phyloP scores from a whole-genome alignment of 2,113 vertebrate genomes.

The Lathamus discolor region DNA sequence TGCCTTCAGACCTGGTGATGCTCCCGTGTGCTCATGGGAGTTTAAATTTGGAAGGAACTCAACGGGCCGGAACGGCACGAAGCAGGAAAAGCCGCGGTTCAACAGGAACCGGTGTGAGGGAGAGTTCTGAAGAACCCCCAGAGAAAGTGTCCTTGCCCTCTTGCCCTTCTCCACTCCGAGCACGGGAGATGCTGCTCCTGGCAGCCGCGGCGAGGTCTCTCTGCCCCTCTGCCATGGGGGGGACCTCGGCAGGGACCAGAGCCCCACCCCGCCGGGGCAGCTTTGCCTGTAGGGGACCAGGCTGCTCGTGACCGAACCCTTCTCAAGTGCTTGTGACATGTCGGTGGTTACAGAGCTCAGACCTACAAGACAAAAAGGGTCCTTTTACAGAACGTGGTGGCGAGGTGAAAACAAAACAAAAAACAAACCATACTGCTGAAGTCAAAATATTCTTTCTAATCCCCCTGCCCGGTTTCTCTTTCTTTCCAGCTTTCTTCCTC shows the following conservation, averaged over 20 bases:
- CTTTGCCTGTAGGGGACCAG: neutral
- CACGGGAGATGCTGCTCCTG: neutral
- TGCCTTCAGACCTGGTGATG: neutral
- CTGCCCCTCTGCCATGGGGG: neutral
- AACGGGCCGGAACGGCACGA: rapidly evolving
- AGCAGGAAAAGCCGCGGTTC: rapidly evolving
- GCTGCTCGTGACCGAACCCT: conserved; percentile 68
- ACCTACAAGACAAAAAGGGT: neutral
- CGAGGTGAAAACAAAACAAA: neutral
- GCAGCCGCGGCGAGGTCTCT: neutral
- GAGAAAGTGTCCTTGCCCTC: neutral
- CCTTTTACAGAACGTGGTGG: conserved; percentile 42
- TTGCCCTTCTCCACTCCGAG: neutral
- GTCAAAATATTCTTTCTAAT: conserved; percentile 60
- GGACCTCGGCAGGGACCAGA: neutral
- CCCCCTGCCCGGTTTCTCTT: conserved; percentile 30
- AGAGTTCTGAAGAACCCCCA: neutral
- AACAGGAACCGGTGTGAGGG: neutral
- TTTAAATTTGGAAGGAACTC: neutral
- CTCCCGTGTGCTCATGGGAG: rapidly evolving
- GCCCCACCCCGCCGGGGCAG: neutral
- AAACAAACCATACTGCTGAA: conserved; percentile 42
- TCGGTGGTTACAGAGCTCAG: conserved; percentile 40
- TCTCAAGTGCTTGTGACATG: conserved; percentile 58
- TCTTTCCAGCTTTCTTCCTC: conserved; percentile 48